These are phyloP conservation scores for Trialeurodes vaporariorum DNA, from an alignment of 1,140 invertebrate genomes.

Conservation along the genomic window DNA sequence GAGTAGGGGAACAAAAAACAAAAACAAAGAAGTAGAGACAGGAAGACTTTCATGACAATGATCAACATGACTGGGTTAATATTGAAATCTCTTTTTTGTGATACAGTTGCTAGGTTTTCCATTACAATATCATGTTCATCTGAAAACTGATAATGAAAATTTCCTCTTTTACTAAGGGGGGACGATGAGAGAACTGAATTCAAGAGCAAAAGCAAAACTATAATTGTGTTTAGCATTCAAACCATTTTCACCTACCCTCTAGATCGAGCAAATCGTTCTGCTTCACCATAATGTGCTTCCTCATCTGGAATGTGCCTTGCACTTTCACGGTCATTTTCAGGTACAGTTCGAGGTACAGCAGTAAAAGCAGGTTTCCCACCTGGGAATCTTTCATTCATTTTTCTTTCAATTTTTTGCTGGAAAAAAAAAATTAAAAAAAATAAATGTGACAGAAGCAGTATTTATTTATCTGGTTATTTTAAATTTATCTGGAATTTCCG, in stretches of 20 bases:
- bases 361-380: neutral
- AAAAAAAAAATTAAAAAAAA: conserved; percentile 9
- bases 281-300: neutral
- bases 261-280: neutral
- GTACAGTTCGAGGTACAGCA: neutral
- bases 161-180: no score
- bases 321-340: neutral
- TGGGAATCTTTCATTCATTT: conserved; percentile 46
- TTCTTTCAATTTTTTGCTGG: conserved; percentile 60
- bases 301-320: neutral
- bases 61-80: neutral
- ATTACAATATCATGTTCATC: no score
- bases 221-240: no score
- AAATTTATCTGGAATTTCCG: neutral
- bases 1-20: neutral
- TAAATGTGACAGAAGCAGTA: neutral
- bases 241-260: neutral
- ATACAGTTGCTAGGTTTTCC: no score
- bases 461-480: neutral
- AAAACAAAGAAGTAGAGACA: neutral
- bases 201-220: no score
- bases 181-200: no score
- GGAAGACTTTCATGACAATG: neutral
- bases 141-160: no score
- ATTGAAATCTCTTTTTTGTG: no score